Evolutionary conservation across 2,113 vertebrate species (phyloP), one percentile per base, ranked within the genome.

Genomic region (Camelus dromedarius): DNA sequence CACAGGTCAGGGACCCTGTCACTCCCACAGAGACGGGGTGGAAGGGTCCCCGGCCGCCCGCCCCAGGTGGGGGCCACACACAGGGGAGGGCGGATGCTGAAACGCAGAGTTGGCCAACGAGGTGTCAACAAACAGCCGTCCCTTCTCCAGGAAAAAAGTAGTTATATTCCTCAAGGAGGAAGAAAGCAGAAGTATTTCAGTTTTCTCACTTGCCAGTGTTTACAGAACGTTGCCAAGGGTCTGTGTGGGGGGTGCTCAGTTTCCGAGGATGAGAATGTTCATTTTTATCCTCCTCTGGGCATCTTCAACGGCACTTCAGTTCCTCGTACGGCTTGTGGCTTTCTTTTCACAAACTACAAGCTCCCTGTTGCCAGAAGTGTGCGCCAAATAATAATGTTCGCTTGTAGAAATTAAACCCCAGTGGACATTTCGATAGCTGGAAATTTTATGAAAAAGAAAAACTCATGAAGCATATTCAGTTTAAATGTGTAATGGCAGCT

Each of bases 361-460:
- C 19, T 75, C 66, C 62, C 35, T 8, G 9, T 35, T 30, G 12
- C 13, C 81, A 66, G 35, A 69, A 91, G 19, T 22, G 3, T 28
- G 12, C 38, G 58, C 76, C 86, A 76, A 96, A 81, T 19, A 20
- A 64, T 85, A n/a, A 70, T 54, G 7, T 30, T 79, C 38, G 30
- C 62, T 93, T 80, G 58, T 79, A 69, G 88, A 77, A 93, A 80
- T 91, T 77, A 88, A 93, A 92, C 28, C 13, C 52, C 3, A 10
- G 82, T 1, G 6, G 80, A 77, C 11, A 76, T 75, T 62, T 66
- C n/a, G 81, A 91, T 46, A 67, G 30, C 16, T 20, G 32, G 62
- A 79, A 75, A 89, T 80, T 73, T 95, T 79, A 75, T 50, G 72
- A 76, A 85, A 87, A 88, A 70, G 38, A 87, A 69, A 84, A 85